Evolutionary conservation across 2,888 invertebrate genomes (phyloP).

Genomic region (Tenthredo livida): DNA sequence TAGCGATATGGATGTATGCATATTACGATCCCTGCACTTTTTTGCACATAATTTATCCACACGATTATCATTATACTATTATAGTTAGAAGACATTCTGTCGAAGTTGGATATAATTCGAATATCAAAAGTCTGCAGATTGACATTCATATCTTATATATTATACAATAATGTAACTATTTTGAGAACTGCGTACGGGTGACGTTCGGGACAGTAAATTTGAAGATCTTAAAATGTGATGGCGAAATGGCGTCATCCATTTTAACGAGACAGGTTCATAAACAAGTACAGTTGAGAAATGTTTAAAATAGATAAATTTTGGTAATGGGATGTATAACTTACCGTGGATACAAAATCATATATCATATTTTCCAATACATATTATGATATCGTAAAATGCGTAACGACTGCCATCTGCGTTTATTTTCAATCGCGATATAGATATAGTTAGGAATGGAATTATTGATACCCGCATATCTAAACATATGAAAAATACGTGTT

Average conservation of each 20-base stretch:
- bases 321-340: slow-evolving; percentile 1
- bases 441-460: neutral
- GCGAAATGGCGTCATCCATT: slow-evolving; percentile 26
- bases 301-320: slow-evolving; percentile 24
- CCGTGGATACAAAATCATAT: neutral
- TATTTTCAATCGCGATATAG: neutral
- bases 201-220: neutral
- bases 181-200: slow-evolving; percentile 7
- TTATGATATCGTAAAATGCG: neutral
- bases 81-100: neutral
- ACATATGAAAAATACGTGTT: neutral
- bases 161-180: slow-evolving; percentile 22
- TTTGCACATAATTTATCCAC: neutral
- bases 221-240: neutral
- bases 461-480: neutral
- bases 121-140: neutral
- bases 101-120: neutral
- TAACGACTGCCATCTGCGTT: neutral
- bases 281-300: neutral
- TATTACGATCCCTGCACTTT: neutral
- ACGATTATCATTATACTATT: neutral
- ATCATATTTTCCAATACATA: neutral
- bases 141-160: neutral
- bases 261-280: slow-evolving; percentile 48
- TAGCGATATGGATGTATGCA: neutral